Conservation (phyloP, 2,797 vertebrate genomes). For the Sebastolobus altivelis region DNA sequence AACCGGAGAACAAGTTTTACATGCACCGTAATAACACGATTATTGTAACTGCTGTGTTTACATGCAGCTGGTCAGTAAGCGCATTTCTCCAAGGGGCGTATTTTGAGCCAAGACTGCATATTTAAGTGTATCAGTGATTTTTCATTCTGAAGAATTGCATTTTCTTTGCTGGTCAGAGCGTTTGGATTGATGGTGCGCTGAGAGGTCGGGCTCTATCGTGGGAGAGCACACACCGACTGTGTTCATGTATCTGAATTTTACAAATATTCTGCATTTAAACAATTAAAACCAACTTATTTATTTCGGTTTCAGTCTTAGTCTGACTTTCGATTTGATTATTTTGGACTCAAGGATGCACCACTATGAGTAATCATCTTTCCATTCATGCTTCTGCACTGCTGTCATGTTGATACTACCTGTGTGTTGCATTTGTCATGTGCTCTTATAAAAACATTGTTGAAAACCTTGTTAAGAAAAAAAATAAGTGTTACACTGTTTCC, state of each 20-base stretch:
- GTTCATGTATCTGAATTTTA: neutral
- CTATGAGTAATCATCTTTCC: neutral
- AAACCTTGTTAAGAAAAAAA: neutral
- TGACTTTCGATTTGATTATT: neutral
- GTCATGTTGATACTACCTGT: neutral
- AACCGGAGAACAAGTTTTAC: neutral
- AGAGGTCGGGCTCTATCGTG: neutral
- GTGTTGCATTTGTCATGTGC: neutral
- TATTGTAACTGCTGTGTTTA: conserved; percentile 2
- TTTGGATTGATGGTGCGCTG: neutral
- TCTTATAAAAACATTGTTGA: neutral
- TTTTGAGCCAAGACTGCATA: conserved; percentile 16
- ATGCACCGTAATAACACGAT: neutral
- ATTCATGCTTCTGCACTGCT: neutral
- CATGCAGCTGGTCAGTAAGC: conserved; percentile 23
- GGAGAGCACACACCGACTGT: neutral
- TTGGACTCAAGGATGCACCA: neutral
- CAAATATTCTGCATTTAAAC: neutral
- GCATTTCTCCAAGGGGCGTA: conserved; percentile 3
- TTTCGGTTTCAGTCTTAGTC: conserved; percentile 11
- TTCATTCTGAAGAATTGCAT: neutral
- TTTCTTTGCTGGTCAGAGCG: neutral
- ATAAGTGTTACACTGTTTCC: neutral
- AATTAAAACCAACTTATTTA: neutral
- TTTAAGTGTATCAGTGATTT: conserved; percentile 11